These are phyloP conservation scores for Rotaria sp. DNA, from an alignment of 2,888 invertebrate genomes.

Conservation along the genomic window DNA sequence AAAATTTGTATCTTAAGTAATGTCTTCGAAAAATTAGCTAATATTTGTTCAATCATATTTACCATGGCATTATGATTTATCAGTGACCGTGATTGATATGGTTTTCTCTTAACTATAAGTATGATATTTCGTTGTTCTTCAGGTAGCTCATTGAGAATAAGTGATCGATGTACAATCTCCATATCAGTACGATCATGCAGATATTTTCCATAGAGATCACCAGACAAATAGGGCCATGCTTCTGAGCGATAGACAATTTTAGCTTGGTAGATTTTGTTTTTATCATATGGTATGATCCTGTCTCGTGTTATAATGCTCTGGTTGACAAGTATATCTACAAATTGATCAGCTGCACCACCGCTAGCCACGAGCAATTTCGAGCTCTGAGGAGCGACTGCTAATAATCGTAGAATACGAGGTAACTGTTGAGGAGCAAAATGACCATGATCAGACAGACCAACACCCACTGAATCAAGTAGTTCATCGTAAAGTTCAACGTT, in stretches of 20 bases:
- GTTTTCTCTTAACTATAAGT: neutral
- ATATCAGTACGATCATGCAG: neutral
- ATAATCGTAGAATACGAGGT: neutral
- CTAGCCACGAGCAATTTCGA: neutral
- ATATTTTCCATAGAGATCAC: neutral
- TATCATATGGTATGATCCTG: neutral
- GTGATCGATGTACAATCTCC: neutral
- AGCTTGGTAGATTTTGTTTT: neutral
- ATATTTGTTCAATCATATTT: neutral
- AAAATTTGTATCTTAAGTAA: neutral
- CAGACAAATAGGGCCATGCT: neutral
- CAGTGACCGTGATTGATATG: too few species aligned
- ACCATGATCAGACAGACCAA: neutral
- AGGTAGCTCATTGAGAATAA: neutral
- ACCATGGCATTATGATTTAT: too few species aligned
- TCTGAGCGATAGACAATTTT: neutral
- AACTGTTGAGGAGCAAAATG: conserved; percentile 3
- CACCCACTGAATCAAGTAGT: neutral
- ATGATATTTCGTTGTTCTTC: neutral
- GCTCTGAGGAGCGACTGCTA: neutral
- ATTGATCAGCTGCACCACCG: neutral
- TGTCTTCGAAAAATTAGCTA: neutral
- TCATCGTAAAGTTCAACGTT: neutral
- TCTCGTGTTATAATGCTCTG: neutral
- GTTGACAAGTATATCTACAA: neutral